Percentiles rank a stretch among this genome's conserved stretches.
phyloP scores from a whole-genome alignment of 2,113 vertebrate species.

The Neodontobutis hainanensis region DNA sequence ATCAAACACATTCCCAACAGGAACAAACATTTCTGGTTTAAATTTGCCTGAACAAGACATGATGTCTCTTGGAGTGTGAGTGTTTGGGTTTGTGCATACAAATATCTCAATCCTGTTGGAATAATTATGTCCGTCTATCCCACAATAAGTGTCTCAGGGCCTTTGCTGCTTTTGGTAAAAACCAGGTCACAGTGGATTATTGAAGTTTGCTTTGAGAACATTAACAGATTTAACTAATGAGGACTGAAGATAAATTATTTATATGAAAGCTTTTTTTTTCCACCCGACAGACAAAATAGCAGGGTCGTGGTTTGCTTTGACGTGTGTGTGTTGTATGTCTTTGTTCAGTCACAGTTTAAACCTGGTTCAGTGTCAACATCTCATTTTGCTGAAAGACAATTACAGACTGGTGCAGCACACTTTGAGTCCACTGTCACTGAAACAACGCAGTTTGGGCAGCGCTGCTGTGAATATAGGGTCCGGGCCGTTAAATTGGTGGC shows the following conservation, averaged over 20 bases:
- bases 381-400: constrained; percentile 48
- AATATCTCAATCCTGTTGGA: constrained; percentile 7
- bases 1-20: constrained; percentile 21
- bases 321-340: too few relatives aligned
- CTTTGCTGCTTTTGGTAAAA: constrained; percentile 33
- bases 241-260: not conserved
- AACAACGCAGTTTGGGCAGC: constrained; percentile 24
- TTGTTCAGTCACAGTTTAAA: too few relatives aligned
- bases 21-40: constrained; percentile 11
- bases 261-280: not conserved
- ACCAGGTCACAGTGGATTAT: constrained; percentile 3
- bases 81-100: not conserved
- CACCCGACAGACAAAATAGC: too few relatives aligned
- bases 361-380: constrained; percentile 16
- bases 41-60: constrained; percentile 31
- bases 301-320: too few relatives aligned
- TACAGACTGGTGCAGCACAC: constrained; percentile 21
- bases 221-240: constrained; percentile 6
- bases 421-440: constrained; percentile 1
- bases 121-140: constrained; percentile 3
- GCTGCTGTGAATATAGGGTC: not conserved
- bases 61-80: constrained; percentile 16
- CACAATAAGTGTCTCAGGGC: not conserved
- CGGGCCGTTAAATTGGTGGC: not conserved
- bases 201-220: constrained; percentile 40